phyloP scores from a whole-genome alignment of 2,113 vertebrate species.

The Pygathrix nemaeus region DNA sequence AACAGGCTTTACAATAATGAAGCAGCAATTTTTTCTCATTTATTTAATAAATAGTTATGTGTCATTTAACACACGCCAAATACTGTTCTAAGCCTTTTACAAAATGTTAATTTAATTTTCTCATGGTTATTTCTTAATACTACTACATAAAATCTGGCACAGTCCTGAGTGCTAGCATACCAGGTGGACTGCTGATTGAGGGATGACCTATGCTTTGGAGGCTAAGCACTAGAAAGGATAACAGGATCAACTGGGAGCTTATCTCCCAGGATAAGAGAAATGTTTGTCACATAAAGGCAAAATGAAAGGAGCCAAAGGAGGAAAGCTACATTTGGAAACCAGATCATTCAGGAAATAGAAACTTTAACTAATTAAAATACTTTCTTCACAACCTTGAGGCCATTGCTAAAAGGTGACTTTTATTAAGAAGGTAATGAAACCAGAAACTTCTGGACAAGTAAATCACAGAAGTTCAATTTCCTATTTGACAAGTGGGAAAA shows the following conservation, averaged over 20 bases:
- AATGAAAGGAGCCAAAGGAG: not conserved
- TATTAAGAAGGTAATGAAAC: not conserved
- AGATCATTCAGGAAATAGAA: not conserved
- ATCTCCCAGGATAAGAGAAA: not conserved
- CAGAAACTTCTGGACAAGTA: slow-evolving; percentile 39
- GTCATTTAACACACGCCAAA: slow-evolving; percentile 32
- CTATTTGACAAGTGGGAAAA: not conserved
- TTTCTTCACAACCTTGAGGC: not conserved
- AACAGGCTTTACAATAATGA: slow-evolving; percentile 27
- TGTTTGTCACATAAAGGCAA: not conserved
- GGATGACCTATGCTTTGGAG: slow-evolving; percentile 15
- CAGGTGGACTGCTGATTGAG: not conserved
- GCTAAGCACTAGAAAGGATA: not conserved
- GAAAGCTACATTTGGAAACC: slow-evolving; percentile 7
- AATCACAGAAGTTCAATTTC: slow-evolving; percentile 29
- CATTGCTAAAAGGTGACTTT: not conserved
- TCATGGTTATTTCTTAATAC: not conserved
- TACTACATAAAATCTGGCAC: not conserved
- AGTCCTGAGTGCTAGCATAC: not conserved
- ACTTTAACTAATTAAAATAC: not conserved
- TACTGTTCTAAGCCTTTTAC: not conserved
- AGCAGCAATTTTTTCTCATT: not conserved
- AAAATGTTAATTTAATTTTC: slow-evolving; percentile 40
- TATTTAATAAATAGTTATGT: not conserved
- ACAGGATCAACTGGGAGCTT: slow-evolving; percentile 29